These are phyloP conservation scores for Pseudorasbora parva DNA, from an alignment of 2,113 vertebrate genomes.

Conservation along the genomic window DNA sequence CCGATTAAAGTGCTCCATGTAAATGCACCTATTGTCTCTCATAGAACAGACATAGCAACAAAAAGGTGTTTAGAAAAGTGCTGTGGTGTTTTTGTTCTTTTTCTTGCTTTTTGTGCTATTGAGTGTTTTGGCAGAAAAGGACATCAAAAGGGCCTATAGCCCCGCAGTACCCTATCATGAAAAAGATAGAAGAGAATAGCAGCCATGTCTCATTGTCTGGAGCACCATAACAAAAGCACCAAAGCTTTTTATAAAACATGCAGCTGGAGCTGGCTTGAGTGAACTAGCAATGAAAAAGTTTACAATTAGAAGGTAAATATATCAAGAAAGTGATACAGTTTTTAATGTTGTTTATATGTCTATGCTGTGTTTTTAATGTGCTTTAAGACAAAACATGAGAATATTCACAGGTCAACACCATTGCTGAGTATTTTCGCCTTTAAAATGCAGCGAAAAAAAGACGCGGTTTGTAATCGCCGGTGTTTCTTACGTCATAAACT, in stretches of 20 bases:
- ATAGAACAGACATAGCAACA: background rate
- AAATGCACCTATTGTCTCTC: too few relatives aligned
- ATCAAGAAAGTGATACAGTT: background rate
- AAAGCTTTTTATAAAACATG: slow-evolving; percentile 12
- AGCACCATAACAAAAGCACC: background rate
- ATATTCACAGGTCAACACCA: too few relatives aligned
- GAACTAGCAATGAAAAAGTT: background rate
- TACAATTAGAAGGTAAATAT: background rate
- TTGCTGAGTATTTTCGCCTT: too few relatives aligned
- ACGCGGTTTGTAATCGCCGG: too few relatives aligned
- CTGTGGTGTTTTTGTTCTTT: background rate
- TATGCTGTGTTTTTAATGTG: too few relatives aligned
- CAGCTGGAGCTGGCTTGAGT: background rate
- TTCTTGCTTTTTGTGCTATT: background rate
- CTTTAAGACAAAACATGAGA: too few relatives aligned
- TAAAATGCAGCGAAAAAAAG: too few relatives aligned
- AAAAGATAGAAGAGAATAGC: background rate
- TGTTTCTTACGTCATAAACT: too few relatives aligned
- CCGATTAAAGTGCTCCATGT: too few relatives aligned
- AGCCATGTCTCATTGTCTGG: slow-evolving; percentile 7
- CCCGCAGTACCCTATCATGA: background rate
- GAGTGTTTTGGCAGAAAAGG: slow-evolving; percentile 4
- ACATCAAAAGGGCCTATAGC: slow-evolving; percentile 3
- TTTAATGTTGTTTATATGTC: too few relatives aligned
- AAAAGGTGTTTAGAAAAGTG: slow-evolving; percentile 1